Evolutionary conservation across 2,113 vertebrate species (phyloP).

Genomic region (Pollachius pollachius): DNA sequence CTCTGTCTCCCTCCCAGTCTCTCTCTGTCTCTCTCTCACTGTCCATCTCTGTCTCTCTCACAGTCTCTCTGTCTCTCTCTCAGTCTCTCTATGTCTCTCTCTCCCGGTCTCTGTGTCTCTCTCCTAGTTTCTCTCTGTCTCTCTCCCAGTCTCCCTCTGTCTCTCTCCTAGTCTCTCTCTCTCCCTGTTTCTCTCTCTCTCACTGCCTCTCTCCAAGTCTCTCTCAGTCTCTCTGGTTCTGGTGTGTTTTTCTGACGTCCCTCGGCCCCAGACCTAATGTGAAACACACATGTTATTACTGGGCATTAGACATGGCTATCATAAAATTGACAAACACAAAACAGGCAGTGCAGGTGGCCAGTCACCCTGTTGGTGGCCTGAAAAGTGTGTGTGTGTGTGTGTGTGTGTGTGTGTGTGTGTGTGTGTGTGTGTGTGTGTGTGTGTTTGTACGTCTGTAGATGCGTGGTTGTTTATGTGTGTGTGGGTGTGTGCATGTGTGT

Average conservation of each 20-base stretch:
- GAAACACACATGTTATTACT: constrained; percentile 51
- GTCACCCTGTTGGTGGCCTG: constrained; percentile 33
- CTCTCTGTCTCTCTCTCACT: constrained; percentile 17
- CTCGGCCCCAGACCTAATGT: constrained; percentile 53
- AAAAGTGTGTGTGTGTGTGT: not conserved
- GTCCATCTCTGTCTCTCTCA: constrained; percentile 28
- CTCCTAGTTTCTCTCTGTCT: constrained; percentile 15
- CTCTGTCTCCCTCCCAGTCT: constrained; percentile 11
- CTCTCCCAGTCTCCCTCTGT: not conserved
- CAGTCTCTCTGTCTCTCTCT: not conserved
- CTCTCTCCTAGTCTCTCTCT: not conserved
- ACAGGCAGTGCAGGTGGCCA: constrained; percentile 72
- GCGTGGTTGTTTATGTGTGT: too few species aligned
- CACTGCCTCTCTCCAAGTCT: too few species aligned
- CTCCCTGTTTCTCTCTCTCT: not conserved
- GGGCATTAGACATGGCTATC: constrained; percentile 60
- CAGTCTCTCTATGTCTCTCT: constrained; percentile 10
- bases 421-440: constrained; percentile 1
- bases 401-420: constrained; percentile 12
- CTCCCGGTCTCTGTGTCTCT: not conserved
- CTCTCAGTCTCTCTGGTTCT: constrained; percentile 10
- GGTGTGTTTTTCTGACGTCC: constrained; percentile 17
- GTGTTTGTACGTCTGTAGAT: constrained; percentile 3
- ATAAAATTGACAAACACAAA: constrained; percentile 74
- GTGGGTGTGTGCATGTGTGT: too few species aligned